Evolutionary conservation across 2,113 vertebrate species (phyloP).

Genomic region (Setophaga petechia): DNA sequence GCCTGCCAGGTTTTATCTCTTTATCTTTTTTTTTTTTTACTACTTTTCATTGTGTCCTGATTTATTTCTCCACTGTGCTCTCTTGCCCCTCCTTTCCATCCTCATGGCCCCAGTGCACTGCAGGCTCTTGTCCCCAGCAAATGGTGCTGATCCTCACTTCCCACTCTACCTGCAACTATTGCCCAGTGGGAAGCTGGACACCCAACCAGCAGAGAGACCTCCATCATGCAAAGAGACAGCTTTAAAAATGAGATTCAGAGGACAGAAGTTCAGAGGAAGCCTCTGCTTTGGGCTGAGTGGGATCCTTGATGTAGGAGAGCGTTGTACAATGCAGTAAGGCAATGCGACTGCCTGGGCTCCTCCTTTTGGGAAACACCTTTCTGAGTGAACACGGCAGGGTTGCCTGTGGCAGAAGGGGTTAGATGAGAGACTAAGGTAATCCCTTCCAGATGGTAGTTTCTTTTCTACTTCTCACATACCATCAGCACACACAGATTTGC

Average conservation of each 20-base stretch:
- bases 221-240: not conserved
- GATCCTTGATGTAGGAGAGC: fast-evolving
- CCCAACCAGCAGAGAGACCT: not conserved
- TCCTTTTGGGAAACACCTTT: not conserved
- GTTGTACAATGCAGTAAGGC: not conserved
- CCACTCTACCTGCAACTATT: not conserved
- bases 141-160: not conserved
- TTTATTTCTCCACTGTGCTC: not conserved
- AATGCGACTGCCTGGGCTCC: not conserved
- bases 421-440: not conserved
- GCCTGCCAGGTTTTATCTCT: not conserved
- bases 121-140: not conserved
- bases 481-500: not conserved
- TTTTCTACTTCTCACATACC: not conserved
- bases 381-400: not conserved
- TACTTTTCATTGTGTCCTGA: not conserved
- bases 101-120: too few relatives aligned
- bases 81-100: not conserved
- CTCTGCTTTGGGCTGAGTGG: not conserved
- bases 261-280: not conserved
- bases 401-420: not conserved
- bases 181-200: not conserved
- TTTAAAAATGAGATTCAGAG: not conserved
- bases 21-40: not conserved
- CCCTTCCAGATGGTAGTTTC: not conserved